phyloP scores from a whole-genome alignment of 2,797 vertebrate genomes.

The Myotis myotis region DNA sequence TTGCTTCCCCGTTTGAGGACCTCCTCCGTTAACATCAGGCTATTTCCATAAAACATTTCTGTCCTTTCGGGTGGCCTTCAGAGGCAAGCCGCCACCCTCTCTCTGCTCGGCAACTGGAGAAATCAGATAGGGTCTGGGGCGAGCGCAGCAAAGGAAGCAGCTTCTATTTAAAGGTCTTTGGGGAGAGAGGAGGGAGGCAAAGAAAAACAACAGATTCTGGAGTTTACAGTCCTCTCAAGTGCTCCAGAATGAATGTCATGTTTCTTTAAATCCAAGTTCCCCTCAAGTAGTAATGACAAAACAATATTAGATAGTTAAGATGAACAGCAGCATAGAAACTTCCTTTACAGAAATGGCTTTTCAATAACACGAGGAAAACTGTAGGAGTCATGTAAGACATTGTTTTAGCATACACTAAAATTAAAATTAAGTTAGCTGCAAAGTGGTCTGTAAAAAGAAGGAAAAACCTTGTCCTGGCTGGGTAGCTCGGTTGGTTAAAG shows the following conservation, averaged over 20 bases:
- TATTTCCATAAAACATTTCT: background rate
- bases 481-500: background rate
- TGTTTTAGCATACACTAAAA: constrained; percentile 4
- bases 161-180: constrained; percentile 69
- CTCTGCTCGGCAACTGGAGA: background rate
- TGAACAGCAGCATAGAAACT: constrained; percentile 5
- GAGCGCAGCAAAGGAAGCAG: constrained; percentile 53
- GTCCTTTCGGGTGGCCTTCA: background rate
- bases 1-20: background rate
- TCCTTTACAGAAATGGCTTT: constrained; percentile 6
- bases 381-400: background rate
- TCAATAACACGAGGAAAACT: constrained; percentile 33
- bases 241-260: constrained; percentile 13
- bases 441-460: background rate
- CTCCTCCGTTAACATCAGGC: background rate
- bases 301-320: background rate
- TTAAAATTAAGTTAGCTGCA: constrained; percentile 17
- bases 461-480: background rate
- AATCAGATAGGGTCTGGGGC: constrained; percentile 56
- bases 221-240: constrained; percentile 31
- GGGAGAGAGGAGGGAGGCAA: background rate
- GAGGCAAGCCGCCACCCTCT: background rate
- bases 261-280: constrained; percentile 18
- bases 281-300: constrained; percentile 24
- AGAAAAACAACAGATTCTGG: constrained; percentile 36